phyloP scores from a whole-genome alignment of 64 coral and sea anemone genomes.

The Platygyra sinensis region DNA sequence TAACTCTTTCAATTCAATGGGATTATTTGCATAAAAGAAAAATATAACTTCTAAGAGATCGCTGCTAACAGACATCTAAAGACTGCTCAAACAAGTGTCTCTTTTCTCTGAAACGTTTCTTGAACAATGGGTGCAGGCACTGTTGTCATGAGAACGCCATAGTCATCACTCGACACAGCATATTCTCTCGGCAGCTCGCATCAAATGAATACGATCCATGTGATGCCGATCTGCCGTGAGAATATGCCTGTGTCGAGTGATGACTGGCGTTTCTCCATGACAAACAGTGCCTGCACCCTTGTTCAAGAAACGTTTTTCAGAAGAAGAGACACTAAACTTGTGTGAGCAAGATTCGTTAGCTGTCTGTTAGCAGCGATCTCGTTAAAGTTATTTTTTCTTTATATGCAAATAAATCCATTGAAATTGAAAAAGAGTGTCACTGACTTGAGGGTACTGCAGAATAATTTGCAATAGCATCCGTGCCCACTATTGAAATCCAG shows the following conservation, averaged over 20 bases:
- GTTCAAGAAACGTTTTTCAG: conserved; percentile 3
- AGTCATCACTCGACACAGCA: conserved; percentile 29
- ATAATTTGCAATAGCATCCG: no score
- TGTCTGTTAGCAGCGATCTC: background rate
- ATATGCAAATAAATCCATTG: background rate
- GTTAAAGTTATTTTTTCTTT: background rate
- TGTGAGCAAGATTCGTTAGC: conserved; percentile 12
- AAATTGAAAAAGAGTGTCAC: no score
- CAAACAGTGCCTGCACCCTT: conserved; percentile 26
- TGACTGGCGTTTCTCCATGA: conserved; percentile 35
- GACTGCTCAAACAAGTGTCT: background rate
- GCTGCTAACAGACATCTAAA: conserved; percentile 1
- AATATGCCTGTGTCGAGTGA: conserved; percentile 20
- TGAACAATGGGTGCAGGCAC: conserved; percentile 34
- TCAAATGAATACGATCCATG: conserved; percentile 24
- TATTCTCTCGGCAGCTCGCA: conserved; percentile 12
- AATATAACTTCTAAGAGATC: background rate
- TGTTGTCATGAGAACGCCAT: conserved; percentile 30
- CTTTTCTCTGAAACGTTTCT: conserved; percentile 3
- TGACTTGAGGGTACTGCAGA: no score
- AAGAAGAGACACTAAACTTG: background rate
- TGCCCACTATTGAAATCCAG: no score
- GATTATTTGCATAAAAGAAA: background rate
- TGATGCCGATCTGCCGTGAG: conserved; percentile 17
- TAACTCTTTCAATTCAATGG: no score